These are phyloP conservation scores for Lamellibrachia satsuma DNA, from an alignment of 2,888 invertebrate species.

Conservation along the genomic window DNA sequence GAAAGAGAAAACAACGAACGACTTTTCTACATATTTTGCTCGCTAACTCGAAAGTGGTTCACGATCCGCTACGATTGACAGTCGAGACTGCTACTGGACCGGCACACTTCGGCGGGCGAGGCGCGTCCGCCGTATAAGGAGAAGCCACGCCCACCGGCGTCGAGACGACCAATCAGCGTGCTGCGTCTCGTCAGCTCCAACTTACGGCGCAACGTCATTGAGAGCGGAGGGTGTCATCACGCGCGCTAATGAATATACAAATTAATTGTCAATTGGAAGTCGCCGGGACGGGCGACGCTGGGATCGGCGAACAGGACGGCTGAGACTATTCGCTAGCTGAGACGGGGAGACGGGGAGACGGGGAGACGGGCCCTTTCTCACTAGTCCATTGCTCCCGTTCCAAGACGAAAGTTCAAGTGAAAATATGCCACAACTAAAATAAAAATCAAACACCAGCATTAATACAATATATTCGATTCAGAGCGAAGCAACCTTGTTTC, in stretches of 20 bases:
- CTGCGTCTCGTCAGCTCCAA: background rate
- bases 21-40: background rate
- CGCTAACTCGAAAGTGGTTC: background rate
- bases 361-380: background rate
- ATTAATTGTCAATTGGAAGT: background rate
- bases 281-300: background rate
- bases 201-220: background rate
- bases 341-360: no score
- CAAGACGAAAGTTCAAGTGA: background rate
- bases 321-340: background rate
- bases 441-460: background rate
- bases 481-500: background rate
- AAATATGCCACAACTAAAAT: background rate
- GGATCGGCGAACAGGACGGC: background rate
- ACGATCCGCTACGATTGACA: background rate
- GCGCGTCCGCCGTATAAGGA: background rate
- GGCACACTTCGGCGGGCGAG: background rate
- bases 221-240: background rate
- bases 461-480: background rate
- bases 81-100: slow-evolving; percentile 1
- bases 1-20: background rate
- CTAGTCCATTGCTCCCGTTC: background rate
- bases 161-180: background rate
- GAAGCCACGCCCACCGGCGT: background rate
- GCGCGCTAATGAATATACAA: slow-evolving; percentile 11